These are phyloP conservation scores for Piliocolobus tephrosceles DNA, from an alignment of 2,113 vertebrate species.

Conservation along the genomic window DNA sequence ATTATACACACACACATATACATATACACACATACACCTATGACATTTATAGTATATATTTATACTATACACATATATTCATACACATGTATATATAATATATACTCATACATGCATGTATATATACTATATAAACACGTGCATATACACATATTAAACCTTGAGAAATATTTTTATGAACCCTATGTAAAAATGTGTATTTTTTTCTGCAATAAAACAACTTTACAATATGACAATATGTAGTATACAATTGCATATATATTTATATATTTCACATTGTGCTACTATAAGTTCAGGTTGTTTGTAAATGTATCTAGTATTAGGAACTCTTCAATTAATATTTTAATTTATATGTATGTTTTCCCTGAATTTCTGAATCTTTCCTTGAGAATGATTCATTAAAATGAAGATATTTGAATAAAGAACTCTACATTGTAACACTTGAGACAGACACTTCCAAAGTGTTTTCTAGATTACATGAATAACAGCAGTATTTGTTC, in stretches of 20 bases:
- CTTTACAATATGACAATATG: background rate
- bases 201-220: background rate
- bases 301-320: background rate
- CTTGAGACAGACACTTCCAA: background rate
- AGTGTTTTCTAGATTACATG: background rate
- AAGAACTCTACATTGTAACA: background rate
- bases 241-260: background rate
- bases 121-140: background rate
- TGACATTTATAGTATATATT: background rate
- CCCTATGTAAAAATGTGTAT: background rate
- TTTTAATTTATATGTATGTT: background rate
- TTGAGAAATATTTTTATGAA: background rate
- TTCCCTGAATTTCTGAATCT: background rate
- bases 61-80: background rate
- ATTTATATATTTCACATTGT: background rate
- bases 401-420: background rate
- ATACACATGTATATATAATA: background rate
- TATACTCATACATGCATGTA: background rate
- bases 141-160: background rate
- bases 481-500: background rate
- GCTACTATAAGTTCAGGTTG: background rate
- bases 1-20: too few relatives aligned
- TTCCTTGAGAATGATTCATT: background rate
- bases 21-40: background rate
- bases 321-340: background rate